phyloP scores from a whole-genome alignment of 2,888 invertebrate species.

The Sinodicranocentrus sp. region DNA sequence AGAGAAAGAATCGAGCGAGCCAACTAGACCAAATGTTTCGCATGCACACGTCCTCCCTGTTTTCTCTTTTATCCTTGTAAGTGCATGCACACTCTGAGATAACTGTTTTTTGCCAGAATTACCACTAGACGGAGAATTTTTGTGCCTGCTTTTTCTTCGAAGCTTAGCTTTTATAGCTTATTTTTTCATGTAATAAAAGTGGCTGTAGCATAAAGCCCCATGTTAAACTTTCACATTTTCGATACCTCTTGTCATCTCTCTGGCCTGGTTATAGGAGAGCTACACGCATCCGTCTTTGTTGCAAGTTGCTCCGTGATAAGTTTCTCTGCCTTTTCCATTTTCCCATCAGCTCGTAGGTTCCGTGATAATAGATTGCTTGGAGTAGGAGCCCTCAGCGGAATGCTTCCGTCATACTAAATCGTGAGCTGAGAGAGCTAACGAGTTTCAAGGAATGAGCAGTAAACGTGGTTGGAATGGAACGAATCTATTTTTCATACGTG shows the following conservation, averaged over 20 bases:
- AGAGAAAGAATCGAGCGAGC: constrained; percentile 36
- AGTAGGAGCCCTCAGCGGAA: background rate
- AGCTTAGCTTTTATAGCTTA: constrained; percentile 29
- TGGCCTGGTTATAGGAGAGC: constrained; percentile 10
- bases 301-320: constrained; percentile 35
- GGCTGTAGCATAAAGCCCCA: constrained; percentile 54
- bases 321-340: too few species aligned
- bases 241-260: constrained; percentile 3
- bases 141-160: constrained; percentile 1
- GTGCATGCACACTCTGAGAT: background rate
- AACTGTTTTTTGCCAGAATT: background rate
- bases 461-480: constrained; percentile 9
- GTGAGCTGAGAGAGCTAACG: constrained; percentile 22
- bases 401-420: background rate
- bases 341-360: background rate
- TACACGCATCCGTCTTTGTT: constrained; percentile 6
- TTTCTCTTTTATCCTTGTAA: background rate
- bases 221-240: constrained; percentile 65
- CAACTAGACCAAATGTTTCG: constrained; percentile 25
- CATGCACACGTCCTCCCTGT: background rate
- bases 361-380: background rate
- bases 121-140: background rate
- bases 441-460: constrained; percentile 22
- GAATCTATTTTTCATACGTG: constrained; percentile 9
- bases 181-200: constrained; percentile 33